A percentile compares a stretch with the other conserved stretches of the same genome.
Conservation (phyloP, 2,888 invertebrate species). For the Coronaproctus castanopsis region DNA sequence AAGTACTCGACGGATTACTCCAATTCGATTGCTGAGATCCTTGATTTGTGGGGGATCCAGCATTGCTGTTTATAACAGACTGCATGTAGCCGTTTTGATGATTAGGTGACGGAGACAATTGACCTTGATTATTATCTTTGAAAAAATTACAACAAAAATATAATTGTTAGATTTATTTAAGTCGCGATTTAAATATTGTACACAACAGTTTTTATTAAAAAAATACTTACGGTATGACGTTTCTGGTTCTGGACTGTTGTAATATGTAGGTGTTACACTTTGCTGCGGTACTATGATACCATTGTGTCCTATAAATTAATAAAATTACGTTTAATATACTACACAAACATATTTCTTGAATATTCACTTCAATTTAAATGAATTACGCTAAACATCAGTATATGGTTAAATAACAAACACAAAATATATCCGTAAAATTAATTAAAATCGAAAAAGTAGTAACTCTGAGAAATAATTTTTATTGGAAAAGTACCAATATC, state of each 20-base stretch:
- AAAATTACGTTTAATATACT: too few relatives aligned
- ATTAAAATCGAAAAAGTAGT: too few relatives aligned
- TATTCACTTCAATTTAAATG: too few relatives aligned
- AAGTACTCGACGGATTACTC: constrained; percentile 38
- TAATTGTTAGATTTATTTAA: neutral
- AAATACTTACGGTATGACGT: neutral
- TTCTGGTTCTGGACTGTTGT: neutral
- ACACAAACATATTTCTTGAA: too few relatives aligned
- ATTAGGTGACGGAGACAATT: neutral
- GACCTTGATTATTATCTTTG: neutral
- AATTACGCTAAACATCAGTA: too few relatives aligned
- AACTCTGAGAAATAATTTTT: too few relatives aligned
- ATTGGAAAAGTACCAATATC: too few relatives aligned
- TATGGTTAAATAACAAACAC: too few relatives aligned
- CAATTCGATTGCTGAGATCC: constrained; percentile 17
- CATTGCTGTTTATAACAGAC: neutral
- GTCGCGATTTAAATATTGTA: neutral
- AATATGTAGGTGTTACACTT: neutral
- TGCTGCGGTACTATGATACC: neutral
- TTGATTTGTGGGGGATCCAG: neutral
- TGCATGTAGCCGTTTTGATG: neutral
- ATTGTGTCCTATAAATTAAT: neutral
- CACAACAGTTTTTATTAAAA: neutral
- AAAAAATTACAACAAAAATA: neutral
- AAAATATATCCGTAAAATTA: too few relatives aligned